Percentiles rank a stretch among this genome's conserved stretches.
Conservation (phyloP, 2,888 invertebrate species). For the Caenorhabditis virilis region DNA sequence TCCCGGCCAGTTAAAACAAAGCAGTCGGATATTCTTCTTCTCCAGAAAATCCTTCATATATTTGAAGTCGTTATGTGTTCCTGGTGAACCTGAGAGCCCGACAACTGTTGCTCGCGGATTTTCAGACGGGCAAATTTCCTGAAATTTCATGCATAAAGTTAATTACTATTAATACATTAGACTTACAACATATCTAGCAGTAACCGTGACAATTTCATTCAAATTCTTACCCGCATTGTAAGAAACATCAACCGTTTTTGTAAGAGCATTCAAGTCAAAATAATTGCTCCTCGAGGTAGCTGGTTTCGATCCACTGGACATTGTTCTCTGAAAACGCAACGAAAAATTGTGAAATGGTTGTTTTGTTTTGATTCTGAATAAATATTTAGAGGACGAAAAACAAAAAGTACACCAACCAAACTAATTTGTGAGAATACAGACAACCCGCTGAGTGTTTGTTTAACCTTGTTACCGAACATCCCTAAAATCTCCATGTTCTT, state of each 20-base stretch:
- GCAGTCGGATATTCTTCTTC: slow-evolving; percentile 21
- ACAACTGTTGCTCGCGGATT: slow-evolving; percentile 26
- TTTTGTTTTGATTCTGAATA: not conserved
- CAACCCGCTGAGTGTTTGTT: not conserved
- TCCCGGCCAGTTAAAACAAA: slow-evolving; percentile 31
- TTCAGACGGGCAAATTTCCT: slow-evolving; percentile 17
- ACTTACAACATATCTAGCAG: slow-evolving; percentile 17
- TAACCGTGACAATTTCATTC: slow-evolving; percentile 10
- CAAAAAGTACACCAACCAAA: not conserved
- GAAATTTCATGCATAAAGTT: too few species aligned
- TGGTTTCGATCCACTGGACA: not conserved
- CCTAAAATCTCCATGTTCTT: too few species aligned
- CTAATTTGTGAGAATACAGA: too few species aligned
- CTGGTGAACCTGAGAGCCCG: slow-evolving; percentile 27
- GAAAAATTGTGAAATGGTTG: not conserved
- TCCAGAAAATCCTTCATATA: slow-evolving; percentile 31
- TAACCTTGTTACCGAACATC: slow-evolving; percentile 1
- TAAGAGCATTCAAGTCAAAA: slow-evolving; percentile 17
- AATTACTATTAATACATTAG: too few species aligned
- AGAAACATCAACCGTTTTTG: slow-evolving; percentile 18
- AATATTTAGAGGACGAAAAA: not conserved
- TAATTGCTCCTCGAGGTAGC: slow-evolving; percentile 1
- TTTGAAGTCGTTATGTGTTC: slow-evolving; percentile 36
- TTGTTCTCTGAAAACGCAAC: not conserved
- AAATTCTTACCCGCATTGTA: slow-evolving; percentile 17